Evolutionary conservation across 2,797 vertebrate genomes (phyloP).

Genomic region (Dendrocincla tyrannina): DNA sequence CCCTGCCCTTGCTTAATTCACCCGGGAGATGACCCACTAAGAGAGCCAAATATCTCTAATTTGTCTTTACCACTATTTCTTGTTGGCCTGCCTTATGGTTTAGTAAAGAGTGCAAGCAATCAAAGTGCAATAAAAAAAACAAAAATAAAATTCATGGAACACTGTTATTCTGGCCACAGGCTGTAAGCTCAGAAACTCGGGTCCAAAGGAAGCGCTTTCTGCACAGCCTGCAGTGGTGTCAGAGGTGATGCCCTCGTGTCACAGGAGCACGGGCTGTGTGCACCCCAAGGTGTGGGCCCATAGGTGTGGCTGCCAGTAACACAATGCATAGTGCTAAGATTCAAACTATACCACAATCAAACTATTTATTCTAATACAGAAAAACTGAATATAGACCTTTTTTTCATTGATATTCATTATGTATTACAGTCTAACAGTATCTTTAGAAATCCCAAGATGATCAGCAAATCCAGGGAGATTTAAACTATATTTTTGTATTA

Average conservation of each 20-base stretch:
- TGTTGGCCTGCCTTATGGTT: constrained; percentile 36
- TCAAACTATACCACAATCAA: background rate
- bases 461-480: constrained; percentile 46
- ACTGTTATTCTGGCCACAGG: background rate
- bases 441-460: constrained; percentile 56
- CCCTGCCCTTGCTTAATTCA: constrained; percentile 62
- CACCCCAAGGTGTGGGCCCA: background rate
- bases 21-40: constrained; percentile 64
- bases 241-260: fast-evolving
- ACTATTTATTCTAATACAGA: constrained; percentile 13
- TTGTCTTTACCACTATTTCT: constrained; percentile 58
- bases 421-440: constrained; percentile 11
- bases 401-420: constrained; percentile 19
- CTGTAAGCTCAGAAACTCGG: background rate
- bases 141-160: background rate
- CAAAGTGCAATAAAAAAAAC: background rate
- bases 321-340: background rate
- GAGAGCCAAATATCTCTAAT: constrained; percentile 65
- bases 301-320: background rate
- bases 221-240: background rate
- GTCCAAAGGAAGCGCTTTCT: background rate
- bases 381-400: background rate
- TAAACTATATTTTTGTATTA: constrained; percentile 60
- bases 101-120: background rate
- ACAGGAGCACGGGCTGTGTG: fast-evolving